Base-by-base conservation (phyloP, 2,888 invertebrate genomes). In the Ephialtes manifestator region DNA sequence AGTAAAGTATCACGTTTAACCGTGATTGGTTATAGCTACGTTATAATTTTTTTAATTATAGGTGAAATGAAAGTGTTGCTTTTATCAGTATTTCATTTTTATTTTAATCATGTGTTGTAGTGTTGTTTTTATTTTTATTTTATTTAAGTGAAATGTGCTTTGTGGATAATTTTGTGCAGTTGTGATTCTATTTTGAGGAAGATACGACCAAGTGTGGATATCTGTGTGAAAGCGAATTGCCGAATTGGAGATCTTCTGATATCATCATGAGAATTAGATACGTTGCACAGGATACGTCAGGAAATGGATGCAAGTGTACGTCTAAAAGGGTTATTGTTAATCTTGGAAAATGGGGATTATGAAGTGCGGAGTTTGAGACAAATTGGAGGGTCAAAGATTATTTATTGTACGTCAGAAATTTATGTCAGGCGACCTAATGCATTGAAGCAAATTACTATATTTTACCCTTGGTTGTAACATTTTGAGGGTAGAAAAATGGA, bases 181-280 rank as follows among this genome's bases (percentile, higher is more conserved):
- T 39, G 20, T 53, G 46, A 24, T 39, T 15, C 11, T 8, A 11
- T 15, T 11, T 18, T 60, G 35, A 58, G n/a, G 0, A 35, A 2
- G 24, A 43, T 24, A 5, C 39, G 7, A 15, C 24, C 0, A 7
- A 39, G 18, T n/a, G 58, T 48, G 63, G 63, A 65, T 75, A 35
- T 75, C 18, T 60, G 39, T n/a, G 28, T 31, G 39, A 80, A 80
- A 72, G 72, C n/a, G 71, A 51, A 71, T 74, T 48, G n/a, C 15
- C 53, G 46, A 11, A 18, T 65, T 35, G n/a, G 11, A 10, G 31
- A 67, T 13, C 13, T n/a, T 68, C 81, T 81, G 65, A 71, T 72
- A 39, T 71, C 87, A 88, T 85, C 77, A 92, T 92, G 92, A 91
- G 92, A 88, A 92, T 92, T 82, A 91, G 92, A 89, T 92, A 92